phyloP scores from a whole-genome alignment of 2,113 vertebrate genomes.

The Monarcha castaneiventris region DNA sequence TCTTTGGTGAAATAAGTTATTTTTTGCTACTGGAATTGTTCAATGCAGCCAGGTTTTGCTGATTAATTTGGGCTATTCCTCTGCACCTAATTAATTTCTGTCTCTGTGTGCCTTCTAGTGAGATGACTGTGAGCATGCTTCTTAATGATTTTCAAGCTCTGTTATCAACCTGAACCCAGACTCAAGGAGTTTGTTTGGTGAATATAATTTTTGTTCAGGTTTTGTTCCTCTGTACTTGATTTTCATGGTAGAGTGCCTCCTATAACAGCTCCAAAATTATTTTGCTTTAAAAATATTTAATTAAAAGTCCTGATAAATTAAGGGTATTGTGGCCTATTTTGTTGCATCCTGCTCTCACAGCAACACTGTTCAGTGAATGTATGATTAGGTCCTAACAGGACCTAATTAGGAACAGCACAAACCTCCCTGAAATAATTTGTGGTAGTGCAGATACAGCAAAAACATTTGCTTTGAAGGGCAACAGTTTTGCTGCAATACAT shows the following conservation, averaged over 20 bases:
- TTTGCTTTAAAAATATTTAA: not conserved
- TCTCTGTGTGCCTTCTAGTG: not conserved
- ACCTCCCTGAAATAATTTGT: not conserved
- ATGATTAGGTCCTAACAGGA: not conserved
- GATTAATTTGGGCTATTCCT: not conserved
- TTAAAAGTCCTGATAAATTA: not conserved
- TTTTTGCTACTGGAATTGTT: not conserved
- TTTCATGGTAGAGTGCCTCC: not conserved
- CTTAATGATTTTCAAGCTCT: conserved; percentile 13
- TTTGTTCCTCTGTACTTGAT: not conserved
- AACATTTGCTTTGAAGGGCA: not conserved
- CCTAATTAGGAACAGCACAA: not conserved
- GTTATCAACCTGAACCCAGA: not conserved
- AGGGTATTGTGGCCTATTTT: not conserved
- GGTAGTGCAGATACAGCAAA: not conserved
- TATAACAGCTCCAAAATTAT: not conserved
- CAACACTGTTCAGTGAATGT: not conserved
- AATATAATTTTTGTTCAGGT: not conserved
- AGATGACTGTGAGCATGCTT: not conserved
- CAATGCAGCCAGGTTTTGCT: not conserved
- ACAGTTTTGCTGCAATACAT: not conserved
- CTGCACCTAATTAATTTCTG: not conserved
- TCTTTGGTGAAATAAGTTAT: not conserved
- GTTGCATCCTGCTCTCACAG: not conserved
- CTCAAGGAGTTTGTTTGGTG: not conserved